Base-by-base conservation (phyloP, 2,113 vertebrate genomes). In the Indicator maculatus region DNA sequence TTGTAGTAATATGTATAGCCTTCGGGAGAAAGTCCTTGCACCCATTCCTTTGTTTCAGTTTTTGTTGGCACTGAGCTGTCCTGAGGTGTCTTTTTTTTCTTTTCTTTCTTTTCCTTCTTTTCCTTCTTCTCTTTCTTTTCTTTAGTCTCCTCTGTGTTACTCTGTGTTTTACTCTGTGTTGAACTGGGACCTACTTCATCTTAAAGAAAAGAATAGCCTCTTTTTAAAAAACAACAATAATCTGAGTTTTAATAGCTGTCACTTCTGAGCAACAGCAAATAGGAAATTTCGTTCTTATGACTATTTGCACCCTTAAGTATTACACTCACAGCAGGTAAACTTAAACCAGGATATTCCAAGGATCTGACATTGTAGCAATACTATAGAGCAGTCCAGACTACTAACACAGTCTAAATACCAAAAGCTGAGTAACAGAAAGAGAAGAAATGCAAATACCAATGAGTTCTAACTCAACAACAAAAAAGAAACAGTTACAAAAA, bases 1-100 rank as follows among this genome's bases (percentile, higher is more conserved):
- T 98, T 97, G 56, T 98, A 98, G 84, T 98, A 98, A 38, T 98
- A 98, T 3, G 88, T 97, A 59, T 98, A 97, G 83, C 98, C 98
- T 53, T 98, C 98, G 0, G 98, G 96, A 53, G 98, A 98, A 67
- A 97, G 41, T 36, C 97, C 98, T 95, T 97, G 97, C 67, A 98
- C 96, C 98, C 98, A 98, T 79, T 97, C 96, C 77, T 97, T 97
- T 0, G 58, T 84, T 82, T 83, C 94, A 45, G 0, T 17, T 90
- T 92, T 95, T 83, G 93, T 2, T 85, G 56, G 39, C 77, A 96
- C 66, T 56, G 92, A 87, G 89, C 81, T 7, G 3, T 97, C 96
- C 16, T 64, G 78, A 82, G 88, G 2, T 47, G 70, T 60, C 88
- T 95, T 97, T 92, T 89, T 97, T 97, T 93, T 98, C 97, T 95